These are phyloP conservation scores for Oreochromis spilurus DNA, from an alignment of 2,113 vertebrate genomes.

Conservation along the genomic window DNA sequence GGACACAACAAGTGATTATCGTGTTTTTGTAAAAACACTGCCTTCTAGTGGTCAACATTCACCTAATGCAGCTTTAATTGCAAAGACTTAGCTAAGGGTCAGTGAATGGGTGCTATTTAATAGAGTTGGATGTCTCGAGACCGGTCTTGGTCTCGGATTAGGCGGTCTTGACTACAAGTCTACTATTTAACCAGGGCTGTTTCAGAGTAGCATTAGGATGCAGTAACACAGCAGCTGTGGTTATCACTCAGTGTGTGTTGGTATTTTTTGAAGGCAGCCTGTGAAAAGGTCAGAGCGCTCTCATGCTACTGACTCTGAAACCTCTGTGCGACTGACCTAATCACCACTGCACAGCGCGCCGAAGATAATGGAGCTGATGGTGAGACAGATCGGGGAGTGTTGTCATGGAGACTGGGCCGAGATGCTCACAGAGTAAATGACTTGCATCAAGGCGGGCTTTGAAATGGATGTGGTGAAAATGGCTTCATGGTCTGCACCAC, in stretches of 20 bases:
- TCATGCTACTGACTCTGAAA: background rate
- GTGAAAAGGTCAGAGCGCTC: background rate
- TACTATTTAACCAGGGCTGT: background rate
- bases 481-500: background rate
- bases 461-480: constrained; percentile 4
- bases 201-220: background rate
- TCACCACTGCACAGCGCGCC: background rate
- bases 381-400: constrained; percentile 30
- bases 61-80: background rate
- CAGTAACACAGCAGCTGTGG: background rate
- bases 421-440: constrained; percentile 27
- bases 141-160: no score
- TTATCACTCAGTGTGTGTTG: background rate
- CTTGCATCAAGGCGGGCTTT: constrained; percentile 9
- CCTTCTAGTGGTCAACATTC: background rate
- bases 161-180: no score
- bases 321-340: background rate
- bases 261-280: background rate
- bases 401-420: constrained; percentile 53
- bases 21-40: background rate
- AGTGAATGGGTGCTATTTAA: background rate
- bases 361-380: constrained; percentile 9
- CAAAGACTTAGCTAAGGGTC: background rate
- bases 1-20: background rate
- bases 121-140: no score